Conservation (phyloP, 1,140 invertebrate species). For the Andricus grossulariae region DNA sequence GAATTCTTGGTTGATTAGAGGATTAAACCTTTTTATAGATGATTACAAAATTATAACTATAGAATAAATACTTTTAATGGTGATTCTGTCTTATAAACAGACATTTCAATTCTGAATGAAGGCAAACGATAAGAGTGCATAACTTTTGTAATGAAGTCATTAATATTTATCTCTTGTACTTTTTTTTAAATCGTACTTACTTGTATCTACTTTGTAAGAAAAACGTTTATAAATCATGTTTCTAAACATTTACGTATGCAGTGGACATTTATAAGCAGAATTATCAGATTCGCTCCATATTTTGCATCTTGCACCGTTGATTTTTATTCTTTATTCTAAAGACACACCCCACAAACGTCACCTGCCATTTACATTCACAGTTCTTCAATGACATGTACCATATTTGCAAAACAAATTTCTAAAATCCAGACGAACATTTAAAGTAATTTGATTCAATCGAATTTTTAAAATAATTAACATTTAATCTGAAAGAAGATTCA, state of each 20-base stretch:
- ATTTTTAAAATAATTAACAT: too few species aligned
- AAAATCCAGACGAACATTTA: neutral
- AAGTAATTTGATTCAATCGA: too few species aligned
- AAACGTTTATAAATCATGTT: constrained; percentile 2
- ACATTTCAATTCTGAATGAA: too few species aligned
- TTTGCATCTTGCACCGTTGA: neutral
- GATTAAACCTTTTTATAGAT: too few species aligned
- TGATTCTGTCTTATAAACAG: too few species aligned
- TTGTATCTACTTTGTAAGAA: neutral
- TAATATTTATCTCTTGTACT: neutral
- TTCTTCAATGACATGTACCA: neutral
- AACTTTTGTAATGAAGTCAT: neutral
- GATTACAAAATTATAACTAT: too few species aligned
- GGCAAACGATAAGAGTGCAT: too few species aligned
- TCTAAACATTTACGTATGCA: neutral
- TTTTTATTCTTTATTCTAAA: neutral
- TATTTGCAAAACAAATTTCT: neutral
- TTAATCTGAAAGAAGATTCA: too few species aligned
- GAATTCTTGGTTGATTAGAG: too few species aligned
- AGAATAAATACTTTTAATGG: too few species aligned
- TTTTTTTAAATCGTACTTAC: neutral
- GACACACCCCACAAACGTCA: constrained; percentile 13
- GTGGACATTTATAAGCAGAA: neutral
- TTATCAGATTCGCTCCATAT: constrained; percentile 17
- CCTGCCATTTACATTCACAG: neutral